Evolutionary conservation across 2,797 vertebrate genomes (phyloP), one percentile per base, ranked within the genome.

Genomic region (Sebastes paucispinis): DNA sequence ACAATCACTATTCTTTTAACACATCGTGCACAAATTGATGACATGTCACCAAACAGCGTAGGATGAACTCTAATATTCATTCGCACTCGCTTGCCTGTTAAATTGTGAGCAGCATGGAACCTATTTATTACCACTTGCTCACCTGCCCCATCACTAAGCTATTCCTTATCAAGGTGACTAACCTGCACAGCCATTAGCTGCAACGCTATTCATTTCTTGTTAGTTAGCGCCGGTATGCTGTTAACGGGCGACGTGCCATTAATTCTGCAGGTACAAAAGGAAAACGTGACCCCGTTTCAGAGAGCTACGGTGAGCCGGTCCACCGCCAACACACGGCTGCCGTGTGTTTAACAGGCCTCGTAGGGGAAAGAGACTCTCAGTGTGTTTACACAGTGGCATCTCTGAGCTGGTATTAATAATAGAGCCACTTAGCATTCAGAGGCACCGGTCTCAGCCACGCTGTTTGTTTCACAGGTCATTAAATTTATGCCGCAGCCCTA

Each of bases 401-500:
- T 92, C 81, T 72, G 89, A 91, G 91, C 86, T 75, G 86, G 90
- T 90, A 93, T 94, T 94, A 95, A 93, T 94, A 95, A 95, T 87
- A 87, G 90, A 94, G 90, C 90, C 94, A 95, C 94, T 95, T 95
- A 95, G 93, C 91, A 94, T 94, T 92, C 92, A 92, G 84, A 88
- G 86, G 93, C 90, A 75, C 83, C 73, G 88, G 91, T 89, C 92
- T 91, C 86, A 70, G 92, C 91, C 87, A 90, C 82, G 87, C 89
- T 94, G 94, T 95, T 95, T 93, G 92, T 94, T 96, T 95, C 95
- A 95, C 93, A 94, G 95, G 94, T 95, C 94, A 95, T 95, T 96
- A 96, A 93, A 94, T 95, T 94, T 94, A 95, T 95, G 93, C 93
- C 87, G 92, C 93, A 93, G 94, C 94, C 90, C 93, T 94, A 95